Conservation (phyloP, 2,113 vertebrate genomes). For the Microcebus jonahi region DNA sequence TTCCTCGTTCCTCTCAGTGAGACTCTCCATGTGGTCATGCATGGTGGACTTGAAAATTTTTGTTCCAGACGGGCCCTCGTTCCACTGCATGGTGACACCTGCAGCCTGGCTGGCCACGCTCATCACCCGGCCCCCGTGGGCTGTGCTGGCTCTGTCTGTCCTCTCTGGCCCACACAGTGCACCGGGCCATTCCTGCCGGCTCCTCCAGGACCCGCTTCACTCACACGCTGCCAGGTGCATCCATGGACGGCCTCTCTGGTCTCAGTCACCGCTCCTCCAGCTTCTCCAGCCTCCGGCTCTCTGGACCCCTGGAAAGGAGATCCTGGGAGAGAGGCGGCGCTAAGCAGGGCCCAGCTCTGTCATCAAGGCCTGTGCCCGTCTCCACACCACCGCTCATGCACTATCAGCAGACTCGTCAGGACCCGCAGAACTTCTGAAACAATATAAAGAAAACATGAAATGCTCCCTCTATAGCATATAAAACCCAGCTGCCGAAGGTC, state of each 20-base stretch:
- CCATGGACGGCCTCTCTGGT: background rate
- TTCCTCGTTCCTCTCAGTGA: background rate
- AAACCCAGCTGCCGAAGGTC: background rate
- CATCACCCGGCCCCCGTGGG: accelerated
- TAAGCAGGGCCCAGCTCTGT: background rate
- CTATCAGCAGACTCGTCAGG: background rate
- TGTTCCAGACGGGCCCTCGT: background rate
- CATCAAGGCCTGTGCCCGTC: background rate
- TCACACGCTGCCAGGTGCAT: background rate
- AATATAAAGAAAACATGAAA: background rate
- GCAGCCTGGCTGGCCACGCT: background rate
- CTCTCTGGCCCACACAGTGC: background rate
- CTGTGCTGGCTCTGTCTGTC: background rate
- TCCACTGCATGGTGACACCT: background rate
- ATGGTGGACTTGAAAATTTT: background rate
- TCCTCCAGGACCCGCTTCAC: background rate
- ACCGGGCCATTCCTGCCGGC: background rate
- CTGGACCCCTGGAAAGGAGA: background rate
- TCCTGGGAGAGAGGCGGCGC: background rate
- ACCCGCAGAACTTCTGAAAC: background rate
- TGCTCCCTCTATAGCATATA: background rate
- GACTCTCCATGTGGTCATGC: background rate
- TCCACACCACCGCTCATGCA: background rate
- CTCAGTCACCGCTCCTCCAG: background rate
- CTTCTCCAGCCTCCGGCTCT: background rate